These are phyloP conservation scores for Trematomus loennbergii DNA, from an alignment of 2,113 vertebrate species.

Conservation along the genomic window DNA sequence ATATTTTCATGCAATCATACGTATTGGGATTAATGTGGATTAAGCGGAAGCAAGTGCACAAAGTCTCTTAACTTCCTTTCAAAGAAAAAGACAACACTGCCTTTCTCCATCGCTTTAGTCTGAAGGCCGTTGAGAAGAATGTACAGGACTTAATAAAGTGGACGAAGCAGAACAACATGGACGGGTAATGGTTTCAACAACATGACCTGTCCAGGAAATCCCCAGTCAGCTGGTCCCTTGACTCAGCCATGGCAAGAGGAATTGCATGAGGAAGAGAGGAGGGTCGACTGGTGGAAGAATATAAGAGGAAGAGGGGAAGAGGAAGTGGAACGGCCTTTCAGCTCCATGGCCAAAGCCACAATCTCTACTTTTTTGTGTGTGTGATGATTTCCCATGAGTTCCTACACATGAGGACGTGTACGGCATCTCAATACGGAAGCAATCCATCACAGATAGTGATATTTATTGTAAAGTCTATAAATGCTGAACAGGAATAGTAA, in stretches of 20 bases:
- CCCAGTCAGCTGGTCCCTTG: slow-evolving; percentile 59
- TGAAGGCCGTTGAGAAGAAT: not conserved
- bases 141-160: not conserved
- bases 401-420: not conserved
- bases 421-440: not conserved
- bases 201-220: slow-evolving; percentile 61
- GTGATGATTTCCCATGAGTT: slow-evolving; percentile 4
- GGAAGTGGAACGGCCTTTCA: slow-evolving; percentile 49
- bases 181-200: slow-evolving; percentile 2
- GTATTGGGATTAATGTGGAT: too few species aligned
- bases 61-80: slow-evolving; percentile 44
- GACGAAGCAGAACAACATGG: slow-evolving; percentile 15
- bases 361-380: slow-evolving; percentile 2
- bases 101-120: slow-evolving; percentile 14
- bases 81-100: slow-evolving; percentile 8
- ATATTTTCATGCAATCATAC: too few species aligned
- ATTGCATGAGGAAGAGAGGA: slow-evolving; percentile 24
- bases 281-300: slow-evolving; percentile 37
- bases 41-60: slow-evolving; percentile 7
- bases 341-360: slow-evolving; percentile 11
- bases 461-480: not conserved
- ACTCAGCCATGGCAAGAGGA: slow-evolving; percentile 42
- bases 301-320: slow-evolving; percentile 64
- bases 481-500: not conserved
- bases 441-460: not conserved